Base-by-base conservation (phyloP, 1,140 invertebrate genomes). In the Spodoptera litura region DNA sequence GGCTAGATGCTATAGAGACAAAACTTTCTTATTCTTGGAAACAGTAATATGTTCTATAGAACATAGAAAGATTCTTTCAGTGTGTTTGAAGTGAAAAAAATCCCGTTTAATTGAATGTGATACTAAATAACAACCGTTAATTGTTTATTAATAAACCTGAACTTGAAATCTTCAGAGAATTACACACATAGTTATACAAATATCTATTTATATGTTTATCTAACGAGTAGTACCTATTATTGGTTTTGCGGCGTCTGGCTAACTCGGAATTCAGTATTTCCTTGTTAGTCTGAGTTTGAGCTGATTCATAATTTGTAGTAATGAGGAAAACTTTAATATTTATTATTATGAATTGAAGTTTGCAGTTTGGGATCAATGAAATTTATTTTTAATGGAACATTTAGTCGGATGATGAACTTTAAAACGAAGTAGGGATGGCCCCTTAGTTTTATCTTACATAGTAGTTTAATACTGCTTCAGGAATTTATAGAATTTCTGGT, bases 241-340 rank as follows among this genome's bases (percentile, higher is more conserved):
- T 3, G 55, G 55, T 25, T 20, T 8, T 20, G 55, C 9, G 55
- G 15, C 8, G 10, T 62, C 59, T 12, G 13, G 3, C 35, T 38
- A 62, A 62, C 59, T 62, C 31, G 13, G 31, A 62, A 62, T n/a
- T 62, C 9, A n/a, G 35, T 44, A 12, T 35, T 61, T 61, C 59
- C 59, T 61, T 12, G 27, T n/a, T 61, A n/a, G 4, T 35, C 13
- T 62, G 4, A 62, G 59, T 44, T 44, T 62, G 12, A 12, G 15
- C 35, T 62, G 59, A 62, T 62, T 38, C 35, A 38, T 13, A 13
- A n/a, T 35, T n/a, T 6, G 20, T 25, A 27, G n/a, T 38, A 15
- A 38, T 15, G 38, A 62, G 59, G 59, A 62, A 38, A 62, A 62
- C 2, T n/a, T n/a, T 27, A 8, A 9, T 25, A 58, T 27, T 25